phyloP scores from a whole-genome alignment of 2,888 invertebrate genomes.

The Craniophora ligustri region DNA sequence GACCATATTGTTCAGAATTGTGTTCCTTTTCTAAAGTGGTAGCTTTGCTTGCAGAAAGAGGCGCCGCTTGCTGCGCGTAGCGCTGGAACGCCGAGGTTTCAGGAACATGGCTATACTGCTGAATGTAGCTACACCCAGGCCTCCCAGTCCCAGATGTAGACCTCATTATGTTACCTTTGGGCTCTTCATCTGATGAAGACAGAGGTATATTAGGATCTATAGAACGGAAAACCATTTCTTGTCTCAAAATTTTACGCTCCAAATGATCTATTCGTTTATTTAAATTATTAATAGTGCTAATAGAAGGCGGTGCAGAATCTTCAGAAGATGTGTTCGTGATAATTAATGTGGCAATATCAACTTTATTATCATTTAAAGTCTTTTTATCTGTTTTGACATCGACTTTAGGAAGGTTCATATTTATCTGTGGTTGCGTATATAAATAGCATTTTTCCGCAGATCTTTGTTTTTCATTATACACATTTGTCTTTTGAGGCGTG shows the following conservation, averaged over 20 bases:
- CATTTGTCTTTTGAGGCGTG: slow-evolving; percentile 51
- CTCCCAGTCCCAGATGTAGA: slow-evolving; percentile 61
- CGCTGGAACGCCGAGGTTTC: slow-evolving; percentile 83
- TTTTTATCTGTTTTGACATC: slow-evolving; percentile 63
- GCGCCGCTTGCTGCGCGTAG: slow-evolving; percentile 73
- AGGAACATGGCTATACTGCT: slow-evolving; percentile 83
- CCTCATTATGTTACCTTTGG: slow-evolving; percentile 64
- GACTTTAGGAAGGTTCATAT: slow-evolving; percentile 71
- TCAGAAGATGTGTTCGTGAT: slow-evolving; percentile 70
- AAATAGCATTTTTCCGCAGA: slow-evolving; percentile 75
- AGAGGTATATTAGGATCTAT: slow-evolving; percentile 70
- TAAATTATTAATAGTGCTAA: slow-evolving; percentile 64
- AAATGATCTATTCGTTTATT: slow-evolving; percentile 74
- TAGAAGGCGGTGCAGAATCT: slow-evolving; percentile 55
- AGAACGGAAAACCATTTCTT: slow-evolving; percentile 80
- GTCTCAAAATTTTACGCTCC: slow-evolving; percentile 75
- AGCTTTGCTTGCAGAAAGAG: slow-evolving; percentile 76
- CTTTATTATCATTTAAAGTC: slow-evolving; percentile 62
- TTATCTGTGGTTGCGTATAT: slow-evolving; percentile 69
- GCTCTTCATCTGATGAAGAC: slow-evolving; percentile 78
- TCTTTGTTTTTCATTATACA: slow-evolving; percentile 63
- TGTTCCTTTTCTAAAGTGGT: slow-evolving; percentile 81
- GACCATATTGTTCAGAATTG: slow-evolving; percentile 83
- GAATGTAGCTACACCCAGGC: slow-evolving; percentile 81
- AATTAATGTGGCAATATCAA: slow-evolving; percentile 72